Evolutionary conservation across 2,113 vertebrate genomes (phyloP), one percentile per base, ranked within the genome.

Genomic region (Dasypus novemcinctus): DNA sequence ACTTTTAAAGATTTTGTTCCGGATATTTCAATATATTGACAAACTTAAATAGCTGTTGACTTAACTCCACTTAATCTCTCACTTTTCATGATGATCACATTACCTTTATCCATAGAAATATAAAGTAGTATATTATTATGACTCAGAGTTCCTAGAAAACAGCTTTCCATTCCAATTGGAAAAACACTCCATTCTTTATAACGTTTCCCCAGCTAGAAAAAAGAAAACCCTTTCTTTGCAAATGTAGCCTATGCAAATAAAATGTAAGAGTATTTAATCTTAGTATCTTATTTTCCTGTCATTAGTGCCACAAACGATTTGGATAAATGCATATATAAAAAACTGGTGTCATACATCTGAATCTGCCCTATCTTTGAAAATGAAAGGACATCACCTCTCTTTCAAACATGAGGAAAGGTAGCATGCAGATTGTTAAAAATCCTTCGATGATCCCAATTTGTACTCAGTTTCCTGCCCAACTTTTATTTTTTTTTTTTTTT

Each of bases 401-500:
- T 20, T 94, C 87, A 85, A 33, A 93, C 15, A 33, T 38, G 59
- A 96, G 90, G 23, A 75, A 69, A 92, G 46, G 59, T 61, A 86
- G 13, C 86, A 72, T 72, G 9, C 33, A 61, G 21, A 87, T 64
- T 74, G 29, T 64, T 74, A 88, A 57, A 80, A 61, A 33, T 21
- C 25, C 17, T n/a, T 91, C 69, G 68, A 0, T 36, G 17, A 33
- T 80, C 41, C 64, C 90, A 75, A 95, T 94, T 87, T 43, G 0
- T 91, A 57, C 59, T 75, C 0, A 71, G 36, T 92, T 83, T 88
- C 96, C 95, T 97, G 59, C 43, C 95, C 71, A 94, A 43, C 41
- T 31, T 95, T 82, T 80, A 20, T 84, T n/a, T n/a, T n/a, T n/a
- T n/a, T n/a, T n/a, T n/a, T n/a, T n/a, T n/a, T n/a, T n/a, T n/a